Evolutionary conservation across 2,888 invertebrate genomes (phyloP).

Genomic region (Hartigia nigra): DNA sequence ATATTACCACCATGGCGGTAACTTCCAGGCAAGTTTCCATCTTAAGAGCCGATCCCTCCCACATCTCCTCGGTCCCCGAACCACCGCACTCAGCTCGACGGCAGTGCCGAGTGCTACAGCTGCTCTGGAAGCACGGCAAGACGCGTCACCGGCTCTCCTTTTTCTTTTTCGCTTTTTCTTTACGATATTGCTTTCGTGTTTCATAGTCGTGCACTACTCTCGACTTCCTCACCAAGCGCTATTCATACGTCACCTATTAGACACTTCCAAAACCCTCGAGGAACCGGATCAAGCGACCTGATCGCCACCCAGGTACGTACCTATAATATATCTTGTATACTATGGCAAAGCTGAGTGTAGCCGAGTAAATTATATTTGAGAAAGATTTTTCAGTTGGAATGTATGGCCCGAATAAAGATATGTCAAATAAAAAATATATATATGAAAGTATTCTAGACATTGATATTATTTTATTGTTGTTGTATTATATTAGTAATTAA

Average conservation of each 20-base stretch:
- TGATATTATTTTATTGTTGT: not conserved
- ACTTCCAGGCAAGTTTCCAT: constrained; percentile 23
- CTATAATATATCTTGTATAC: not conserved
- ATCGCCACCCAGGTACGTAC: not conserved
- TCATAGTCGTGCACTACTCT: constrained; percentile 13
- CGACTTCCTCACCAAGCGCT: constrained; percentile 3
- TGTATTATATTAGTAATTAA: not conserved
- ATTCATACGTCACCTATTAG: constrained; percentile 8
- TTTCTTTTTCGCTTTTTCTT: not conserved
- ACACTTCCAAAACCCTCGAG: not conserved
- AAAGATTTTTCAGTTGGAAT: too few species aligned
- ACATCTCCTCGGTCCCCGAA: constrained; percentile 32
- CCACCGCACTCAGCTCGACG: constrained; percentile 33
- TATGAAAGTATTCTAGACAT: not conserved
- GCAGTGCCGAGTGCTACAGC: constrained; percentile 33
- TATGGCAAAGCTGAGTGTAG: not conserved
- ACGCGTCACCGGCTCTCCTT: not conserved
- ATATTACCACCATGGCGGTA: not conserved
- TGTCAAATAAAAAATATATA: not conserved
- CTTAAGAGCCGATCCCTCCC: constrained; percentile 44
- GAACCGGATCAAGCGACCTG: not conserved
- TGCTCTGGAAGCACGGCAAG: constrained; percentile 2
- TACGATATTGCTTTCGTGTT: constrained; percentile 6
- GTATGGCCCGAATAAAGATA: not conserved
- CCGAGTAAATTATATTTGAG: not conserved